Evolutionary conservation across 2,888 invertebrate species (phyloP), one percentile per base, ranked within the genome.

Genomic region (Petrolisthes cinctipes): DNA sequence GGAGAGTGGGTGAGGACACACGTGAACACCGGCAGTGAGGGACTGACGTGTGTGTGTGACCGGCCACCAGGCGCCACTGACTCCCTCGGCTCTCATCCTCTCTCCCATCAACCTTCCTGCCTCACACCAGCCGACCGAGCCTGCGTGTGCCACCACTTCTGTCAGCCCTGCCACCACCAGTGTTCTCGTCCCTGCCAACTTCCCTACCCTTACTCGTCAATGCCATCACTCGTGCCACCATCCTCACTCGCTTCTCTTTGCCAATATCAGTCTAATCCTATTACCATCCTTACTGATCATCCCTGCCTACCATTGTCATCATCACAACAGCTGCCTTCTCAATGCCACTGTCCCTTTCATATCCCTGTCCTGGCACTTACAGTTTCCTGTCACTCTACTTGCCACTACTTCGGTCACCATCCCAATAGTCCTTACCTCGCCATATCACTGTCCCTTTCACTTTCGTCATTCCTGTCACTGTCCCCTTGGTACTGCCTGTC

Each of bases 11-110:
- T 37, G 37, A 37, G 37, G 37, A 37, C 37, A 37, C 37, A 37
- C 37, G 37, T 37, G 37, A 37, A 37, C 37, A 37, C 37, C 37
- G 2, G 37, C 23, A 11, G 51, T 17, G 79, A n/a, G 20, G 54
- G 53, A 37, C 37, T 37, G 37, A 37, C 37, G 79, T 79, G 20
- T 11, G 79, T 79, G 79, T n/a, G n/a, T 17, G 54, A n/a, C 79
- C 54, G 56, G 54, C 79, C 79, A n/a, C n/a, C 14, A 79, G 56
- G 54, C 79, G 56, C 79, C 79, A 79, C 79, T 79, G 79, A 23
- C 56, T 76, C 14, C 56, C 79, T 17, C 79, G 37, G 14, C 71
- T 71, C 71, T 71, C 71, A 61, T 61, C 17, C 66, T 71, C 79
- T 54, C 54, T 56, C 0, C 79, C 56, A 17, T n/a, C 79, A 51